These are phyloP conservation scores for Hippoglossus stenolepis DNA, from an alignment of 2,113 vertebrate species.

Conservation along the genomic window DNA sequence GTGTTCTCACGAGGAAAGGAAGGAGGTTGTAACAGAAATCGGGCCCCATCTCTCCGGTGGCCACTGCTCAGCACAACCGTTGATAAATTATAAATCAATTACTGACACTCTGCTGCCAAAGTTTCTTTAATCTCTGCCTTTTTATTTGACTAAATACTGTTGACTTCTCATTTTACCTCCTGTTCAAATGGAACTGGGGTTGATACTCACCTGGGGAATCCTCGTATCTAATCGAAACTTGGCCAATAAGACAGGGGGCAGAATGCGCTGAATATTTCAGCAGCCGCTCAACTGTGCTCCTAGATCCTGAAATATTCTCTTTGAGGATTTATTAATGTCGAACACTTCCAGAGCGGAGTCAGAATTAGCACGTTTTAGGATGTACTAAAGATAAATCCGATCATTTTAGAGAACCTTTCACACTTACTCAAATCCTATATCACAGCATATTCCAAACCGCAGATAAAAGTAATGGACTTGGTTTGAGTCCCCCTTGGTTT, in stretches of 20 bases:
- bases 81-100: conserved; percentile 84
- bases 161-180: conserved; percentile 70
- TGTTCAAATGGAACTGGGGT: conserved; percentile 59
- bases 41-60: conserved; percentile 56
- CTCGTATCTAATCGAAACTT: conserved; percentile 61
- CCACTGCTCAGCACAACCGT: conserved; percentile 56
- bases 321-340: conserved; percentile 63
- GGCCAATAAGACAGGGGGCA: conserved; percentile 45
- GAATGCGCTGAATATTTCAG: conserved; percentile 66
- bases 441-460: conserved; percentile 12
- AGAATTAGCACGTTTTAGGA: conserved; percentile 45
- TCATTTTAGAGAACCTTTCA: conserved; percentile 55
- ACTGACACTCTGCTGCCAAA: conserved; percentile 69
- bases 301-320: conserved; percentile 59
- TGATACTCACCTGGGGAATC: conserved; percentile 74
- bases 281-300: conserved; percentile 38
- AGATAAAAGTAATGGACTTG: conserved; percentile 48
- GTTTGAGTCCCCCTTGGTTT: conserved; percentile 4
- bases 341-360: conserved; percentile 38
- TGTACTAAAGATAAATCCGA: conserved; percentile 61
- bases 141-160: conserved; percentile 82
- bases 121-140: conserved; percentile 77
- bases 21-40: conserved; percentile 60
- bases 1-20: conserved; percentile 42
- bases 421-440: conserved; percentile 19